These are phyloP conservation scores for Alcedo atthis DNA, from an alignment of 2,797 vertebrate genomes.

Conservation along the genomic window DNA sequence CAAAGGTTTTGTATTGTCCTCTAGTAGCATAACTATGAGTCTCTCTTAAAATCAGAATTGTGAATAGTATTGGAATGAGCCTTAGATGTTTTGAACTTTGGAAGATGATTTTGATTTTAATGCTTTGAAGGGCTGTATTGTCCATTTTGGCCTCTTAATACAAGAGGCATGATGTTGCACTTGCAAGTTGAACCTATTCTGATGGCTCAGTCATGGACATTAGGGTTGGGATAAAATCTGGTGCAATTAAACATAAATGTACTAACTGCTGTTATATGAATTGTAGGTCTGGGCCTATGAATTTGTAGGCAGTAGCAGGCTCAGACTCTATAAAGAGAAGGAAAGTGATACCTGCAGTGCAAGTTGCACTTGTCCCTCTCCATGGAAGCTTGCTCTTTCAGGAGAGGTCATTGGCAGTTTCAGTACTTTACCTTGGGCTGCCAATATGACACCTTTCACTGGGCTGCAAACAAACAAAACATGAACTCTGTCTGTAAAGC, in stretches of 20 bases:
- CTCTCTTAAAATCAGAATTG: slow-evolving; percentile 24
- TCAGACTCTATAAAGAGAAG: background rate
- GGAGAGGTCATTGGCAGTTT: background rate
- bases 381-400: background rate
- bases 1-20: slow-evolving; percentile 30
- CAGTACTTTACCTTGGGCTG: background rate
- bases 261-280: background rate
- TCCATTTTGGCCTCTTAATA: background rate
- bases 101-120: background rate
- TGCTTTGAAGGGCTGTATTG: background rate
- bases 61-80: background rate
- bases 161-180: background rate
- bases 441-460: background rate
- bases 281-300: background rate
- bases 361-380: background rate
- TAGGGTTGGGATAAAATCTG: background rate
- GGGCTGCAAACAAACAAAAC: background rate
- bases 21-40: background rate
- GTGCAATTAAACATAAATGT: background rate
- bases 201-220: background rate
- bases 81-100: slow-evolving; percentile 48
- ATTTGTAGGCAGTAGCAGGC: background rate
- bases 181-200: background rate
- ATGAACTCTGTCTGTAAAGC: background rate
- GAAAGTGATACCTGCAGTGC: background rate